phyloP scores from a whole-genome alignment of 2,888 invertebrate species.

The Coenonympha glycerion region DNA sequence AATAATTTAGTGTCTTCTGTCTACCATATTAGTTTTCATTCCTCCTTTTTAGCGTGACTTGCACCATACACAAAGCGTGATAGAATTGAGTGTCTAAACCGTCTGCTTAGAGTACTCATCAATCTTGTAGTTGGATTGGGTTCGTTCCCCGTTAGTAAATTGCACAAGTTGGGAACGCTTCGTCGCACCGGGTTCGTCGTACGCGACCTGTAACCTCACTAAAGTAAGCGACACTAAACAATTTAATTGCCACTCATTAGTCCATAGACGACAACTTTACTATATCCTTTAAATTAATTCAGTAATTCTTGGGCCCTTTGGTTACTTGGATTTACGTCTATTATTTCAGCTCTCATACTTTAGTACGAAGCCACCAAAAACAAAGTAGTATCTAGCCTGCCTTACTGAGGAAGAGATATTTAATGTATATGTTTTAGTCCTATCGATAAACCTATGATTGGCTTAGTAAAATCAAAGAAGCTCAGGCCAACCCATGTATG shows the following conservation, averaged over 20 bases:
- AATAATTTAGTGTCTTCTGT: neutral
- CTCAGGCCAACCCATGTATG: too few species aligned
- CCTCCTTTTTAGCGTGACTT: conserved; percentile 49
- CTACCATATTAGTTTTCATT: conserved; percentile 27
- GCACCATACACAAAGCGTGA: conserved; percentile 67
- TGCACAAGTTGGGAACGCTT: conserved; percentile 54
- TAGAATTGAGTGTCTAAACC: conserved; percentile 71
- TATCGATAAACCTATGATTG: too few species aligned
- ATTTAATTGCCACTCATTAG: conserved; percentile 72
- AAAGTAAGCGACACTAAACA: conserved; percentile 67
- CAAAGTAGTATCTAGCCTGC: neutral
- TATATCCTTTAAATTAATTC: conserved; percentile 58
- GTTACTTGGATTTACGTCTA: neutral
- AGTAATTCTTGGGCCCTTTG: conserved; percentile 40
- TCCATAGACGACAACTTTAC: conserved; percentile 56
- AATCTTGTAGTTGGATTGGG: conserved; percentile 52
- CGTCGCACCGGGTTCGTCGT: conserved; percentile 52
- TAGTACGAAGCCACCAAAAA: neutral
- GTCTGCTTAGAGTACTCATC: conserved; percentile 65
- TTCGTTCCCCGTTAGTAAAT: conserved; percentile 48
- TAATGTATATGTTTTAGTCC: too few species aligned
- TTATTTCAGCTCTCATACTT: neutral
- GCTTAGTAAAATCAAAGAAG: too few species aligned
- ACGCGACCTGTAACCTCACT: conserved; percentile 65
- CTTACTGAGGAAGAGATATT: too few species aligned